A percentile compares a stretch with the other conserved stretches of the same genome.
phyloP scores from a whole-genome alignment of 2,113 vertebrate species.

The Varanus salvator region DNA sequence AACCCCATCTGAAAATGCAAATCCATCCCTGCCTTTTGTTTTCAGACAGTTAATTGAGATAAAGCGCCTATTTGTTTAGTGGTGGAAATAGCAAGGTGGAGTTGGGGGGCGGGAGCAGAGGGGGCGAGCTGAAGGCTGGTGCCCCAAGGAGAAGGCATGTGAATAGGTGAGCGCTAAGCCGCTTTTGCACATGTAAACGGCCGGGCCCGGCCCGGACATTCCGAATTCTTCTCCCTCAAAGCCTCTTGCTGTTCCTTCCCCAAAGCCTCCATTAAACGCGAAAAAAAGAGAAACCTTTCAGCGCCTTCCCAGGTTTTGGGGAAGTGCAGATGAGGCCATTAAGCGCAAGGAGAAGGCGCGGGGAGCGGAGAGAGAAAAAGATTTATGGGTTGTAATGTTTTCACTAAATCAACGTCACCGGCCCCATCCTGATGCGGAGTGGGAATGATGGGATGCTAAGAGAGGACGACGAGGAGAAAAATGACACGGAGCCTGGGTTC shows the following conservation, averaged over 20 bases:
- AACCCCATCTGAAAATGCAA: constrained; percentile 25
- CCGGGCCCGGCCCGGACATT: constrained; percentile 1
- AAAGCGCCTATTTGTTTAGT: constrained; percentile 78
- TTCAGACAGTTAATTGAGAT: constrained; percentile 79
- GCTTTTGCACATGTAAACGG: constrained; percentile 72
- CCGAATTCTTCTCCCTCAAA: background rate
- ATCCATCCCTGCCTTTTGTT: constrained; percentile 69
- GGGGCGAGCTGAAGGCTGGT: background rate
- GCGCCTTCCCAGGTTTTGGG: constrained; percentile 74
- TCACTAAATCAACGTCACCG: constrained; percentile 83
- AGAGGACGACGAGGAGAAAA: background rate
- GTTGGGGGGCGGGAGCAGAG: too few relatives aligned
- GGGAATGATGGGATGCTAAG: background rate
- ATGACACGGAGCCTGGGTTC: background rate
- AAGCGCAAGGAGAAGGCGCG: constrained; percentile 68
- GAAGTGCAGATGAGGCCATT: constrained; percentile 78
- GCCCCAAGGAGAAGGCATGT: constrained; percentile 69
- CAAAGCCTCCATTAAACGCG: constrained; percentile 17
- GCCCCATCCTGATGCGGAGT: background rate
- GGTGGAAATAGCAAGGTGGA: background rate
- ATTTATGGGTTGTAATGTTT: constrained; percentile 83
- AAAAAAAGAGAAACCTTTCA: constrained; percentile 49
- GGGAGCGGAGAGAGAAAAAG: constrained; percentile 50
- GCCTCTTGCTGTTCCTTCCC: background rate
- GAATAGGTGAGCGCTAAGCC: constrained; percentile 74